phyloP scores from a whole-genome alignment of 2,113 vertebrate genomes.

The Quiscalus mexicanus region DNA sequence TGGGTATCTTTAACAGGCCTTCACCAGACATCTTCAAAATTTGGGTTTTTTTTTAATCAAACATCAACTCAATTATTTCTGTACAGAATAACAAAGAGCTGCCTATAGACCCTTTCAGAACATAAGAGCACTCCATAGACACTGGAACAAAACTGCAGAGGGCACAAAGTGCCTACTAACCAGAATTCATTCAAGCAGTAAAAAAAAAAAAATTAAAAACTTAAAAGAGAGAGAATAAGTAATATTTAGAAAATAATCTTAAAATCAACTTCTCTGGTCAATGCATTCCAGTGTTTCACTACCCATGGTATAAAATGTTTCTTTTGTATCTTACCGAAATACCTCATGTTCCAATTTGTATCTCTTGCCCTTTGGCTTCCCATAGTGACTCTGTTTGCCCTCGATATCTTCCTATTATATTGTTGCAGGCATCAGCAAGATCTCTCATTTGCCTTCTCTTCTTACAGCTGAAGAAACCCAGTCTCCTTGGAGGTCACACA shows the following conservation, averaged over 20 bases:
- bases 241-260: background rate
- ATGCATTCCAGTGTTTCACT: background rate
- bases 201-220: background rate
- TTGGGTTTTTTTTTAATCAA: rapidly evolving
- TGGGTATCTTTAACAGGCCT: background rate
- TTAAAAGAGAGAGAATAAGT: background rate
- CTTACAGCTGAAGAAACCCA: background rate
- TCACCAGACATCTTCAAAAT: background rate
- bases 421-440: background rate
- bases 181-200: background rate
- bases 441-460: background rate
- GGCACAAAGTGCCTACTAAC: background rate
- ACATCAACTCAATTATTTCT: background rate
- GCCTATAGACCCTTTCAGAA: background rate
- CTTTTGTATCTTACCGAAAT: background rate
- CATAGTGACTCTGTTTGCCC: background rate
- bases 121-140: background rate
- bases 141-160: background rate
- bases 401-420: background rate
- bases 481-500: rapidly evolving
- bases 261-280: background rate
- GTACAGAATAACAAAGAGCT: background rate
- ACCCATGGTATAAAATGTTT: background rate
- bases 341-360: background rate
- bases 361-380: background rate